These are phyloP conservation scores for Myodes glareolus DNA, from an alignment of 2,113 vertebrate species.

Conservation along the genomic window DNA sequence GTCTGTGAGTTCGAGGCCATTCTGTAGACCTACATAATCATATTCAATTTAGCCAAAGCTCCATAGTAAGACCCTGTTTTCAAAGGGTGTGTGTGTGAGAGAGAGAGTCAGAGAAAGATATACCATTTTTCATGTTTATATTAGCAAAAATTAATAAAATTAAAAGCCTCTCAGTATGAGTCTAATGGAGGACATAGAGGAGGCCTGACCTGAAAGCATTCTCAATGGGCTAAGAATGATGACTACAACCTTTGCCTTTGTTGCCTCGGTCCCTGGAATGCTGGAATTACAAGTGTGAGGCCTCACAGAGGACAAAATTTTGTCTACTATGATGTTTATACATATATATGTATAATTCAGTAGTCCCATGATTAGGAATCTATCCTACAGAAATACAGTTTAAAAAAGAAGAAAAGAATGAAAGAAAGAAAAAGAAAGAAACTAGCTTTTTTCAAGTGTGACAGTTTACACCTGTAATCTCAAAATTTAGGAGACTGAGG, in stretches of 20 bases:
- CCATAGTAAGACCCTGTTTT: background rate
- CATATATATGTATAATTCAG: background rate
- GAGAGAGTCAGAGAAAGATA: background rate
- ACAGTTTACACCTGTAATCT: background rate
- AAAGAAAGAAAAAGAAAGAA: background rate
- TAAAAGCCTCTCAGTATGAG: background rate
- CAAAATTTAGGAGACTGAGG: background rate
- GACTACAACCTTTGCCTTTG: background rate
- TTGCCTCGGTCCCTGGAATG: no score
- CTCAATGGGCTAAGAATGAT: background rate
- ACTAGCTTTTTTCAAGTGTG: background rate
- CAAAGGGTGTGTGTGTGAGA: background rate
- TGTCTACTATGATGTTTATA: background rate
- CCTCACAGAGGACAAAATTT: background rate
- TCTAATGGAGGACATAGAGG: background rate
- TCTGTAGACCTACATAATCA: background rate
- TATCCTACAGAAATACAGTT: background rate
- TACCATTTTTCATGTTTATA: background rate
- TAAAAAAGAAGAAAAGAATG: background rate
- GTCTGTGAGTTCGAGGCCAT: background rate
- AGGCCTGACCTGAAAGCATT: background rate
- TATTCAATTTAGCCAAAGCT: no score
- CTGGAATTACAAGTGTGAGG: background rate
- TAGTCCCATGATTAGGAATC: background rate
- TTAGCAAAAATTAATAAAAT: conserved; percentile 34